Conservation (phyloP, 2,113 vertebrate genomes). For the Galbula dea region DNA sequence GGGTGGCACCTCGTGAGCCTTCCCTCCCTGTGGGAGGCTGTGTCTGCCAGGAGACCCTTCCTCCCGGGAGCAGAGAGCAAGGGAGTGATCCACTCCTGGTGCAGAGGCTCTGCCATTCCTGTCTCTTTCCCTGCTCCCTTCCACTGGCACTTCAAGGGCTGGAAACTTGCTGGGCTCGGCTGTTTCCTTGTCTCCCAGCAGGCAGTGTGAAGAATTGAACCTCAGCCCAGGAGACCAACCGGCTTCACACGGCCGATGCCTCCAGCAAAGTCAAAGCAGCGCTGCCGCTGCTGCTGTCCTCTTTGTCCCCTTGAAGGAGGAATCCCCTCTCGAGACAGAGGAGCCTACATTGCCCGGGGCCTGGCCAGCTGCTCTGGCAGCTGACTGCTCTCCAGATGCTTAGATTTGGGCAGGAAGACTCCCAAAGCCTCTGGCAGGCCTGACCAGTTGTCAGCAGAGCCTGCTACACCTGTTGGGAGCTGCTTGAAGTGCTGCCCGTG, state of each 20-base stretch:
- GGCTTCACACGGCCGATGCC: slow-evolving; percentile 33
- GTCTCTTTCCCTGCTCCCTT: not conserved
- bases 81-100: no score
- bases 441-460: not conserved
- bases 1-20: not conserved
- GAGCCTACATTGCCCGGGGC: slow-evolving; percentile 28
- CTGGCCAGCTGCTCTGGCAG: not conserved
- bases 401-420: not conserved
- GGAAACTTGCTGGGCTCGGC: slow-evolving; percentile 45
- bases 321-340: slow-evolving; percentile 13
- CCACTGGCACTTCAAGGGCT: slow-evolving; percentile 17
- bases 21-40: not conserved
- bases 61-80: no score
- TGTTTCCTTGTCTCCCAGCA: slow-evolving; percentile 4
- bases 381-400: not conserved
- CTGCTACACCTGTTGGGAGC: not conserved
- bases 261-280: slow-evolving; percentile 64
- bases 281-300: not conserved
- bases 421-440: not conserved
- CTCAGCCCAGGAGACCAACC: slow-evolving; percentile 53
- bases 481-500: not conserved
- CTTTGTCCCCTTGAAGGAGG: slow-evolving; percentile 58
- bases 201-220: slow-evolving; percentile 26
- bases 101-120: not conserved
- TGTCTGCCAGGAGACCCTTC: not conserved